Conservation (phyloP, 2,888 invertebrate genomes). For the Eupithecia subumbrata region DNA sequence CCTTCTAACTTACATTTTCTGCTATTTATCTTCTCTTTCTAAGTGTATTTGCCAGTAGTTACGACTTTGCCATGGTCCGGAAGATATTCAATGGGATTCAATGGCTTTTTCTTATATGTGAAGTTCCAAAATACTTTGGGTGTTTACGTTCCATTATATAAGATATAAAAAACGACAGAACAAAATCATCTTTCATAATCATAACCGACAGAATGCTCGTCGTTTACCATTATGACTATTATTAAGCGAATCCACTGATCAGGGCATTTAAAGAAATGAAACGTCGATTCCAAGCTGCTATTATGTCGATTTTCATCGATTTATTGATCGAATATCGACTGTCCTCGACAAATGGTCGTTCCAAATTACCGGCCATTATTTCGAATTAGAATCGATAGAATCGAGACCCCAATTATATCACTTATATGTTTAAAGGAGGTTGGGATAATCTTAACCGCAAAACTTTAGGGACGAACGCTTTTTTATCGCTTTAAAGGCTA, state of each 20-base stretch:
- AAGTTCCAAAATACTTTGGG: conserved; percentile 22
- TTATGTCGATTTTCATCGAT: conserved; percentile 82
- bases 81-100: background rate
- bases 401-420: conserved; percentile 82
- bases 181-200: conserved; percentile 43
- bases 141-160: conserved; percentile 28
- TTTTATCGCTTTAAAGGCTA: conserved; percentile 47
- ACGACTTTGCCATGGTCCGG: background rate
- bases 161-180: conserved; percentile 47
- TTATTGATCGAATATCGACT: conserved; percentile 83
- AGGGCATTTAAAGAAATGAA: conserved; percentile 83
- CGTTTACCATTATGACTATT: conserved; percentile 80
- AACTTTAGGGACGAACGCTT: conserved; percentile 55
- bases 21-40: conserved; percentile 55
- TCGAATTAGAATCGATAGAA: conserved; percentile 83
- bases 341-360: conserved; percentile 82
- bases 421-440: conserved; percentile 84
- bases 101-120: background rate
- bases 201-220: conserved; percentile 62
- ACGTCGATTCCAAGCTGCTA: conserved; percentile 78
- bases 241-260: conserved; percentile 80
- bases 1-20: conserved; percentile 56
- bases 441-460: conserved; percentile 79
- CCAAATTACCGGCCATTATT: conserved; percentile 82
- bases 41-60: conserved; percentile 18